Percentiles rank a stretch among this genome's conserved stretches.
Evolutionary conservation across 2,797 vertebrate genomes (phyloP).

Genomic region (Cirrhinus mrigala): DNA sequence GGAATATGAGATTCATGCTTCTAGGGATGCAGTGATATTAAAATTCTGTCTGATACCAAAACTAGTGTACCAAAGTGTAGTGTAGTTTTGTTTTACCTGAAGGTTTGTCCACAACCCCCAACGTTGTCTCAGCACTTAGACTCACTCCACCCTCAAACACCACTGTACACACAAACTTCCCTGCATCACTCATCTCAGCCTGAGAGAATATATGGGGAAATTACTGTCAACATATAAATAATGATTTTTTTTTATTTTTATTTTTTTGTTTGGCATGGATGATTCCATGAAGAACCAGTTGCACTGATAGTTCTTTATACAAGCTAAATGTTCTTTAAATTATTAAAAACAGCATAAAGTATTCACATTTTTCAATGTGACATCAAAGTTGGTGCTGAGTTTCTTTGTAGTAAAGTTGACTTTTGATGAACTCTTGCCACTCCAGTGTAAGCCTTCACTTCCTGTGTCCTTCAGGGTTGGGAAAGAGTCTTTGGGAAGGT

Average conservation of each 20-base stretch:
- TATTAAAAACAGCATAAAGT: neutral
- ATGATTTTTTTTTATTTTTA: too few species aligned
- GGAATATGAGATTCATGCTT: neutral
- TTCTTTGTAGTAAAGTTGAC: neutral
- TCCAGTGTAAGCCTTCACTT: constrained; percentile 17
- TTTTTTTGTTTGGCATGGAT: neutral
- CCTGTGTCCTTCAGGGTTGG: neutral
- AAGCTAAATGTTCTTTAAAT: neutral
- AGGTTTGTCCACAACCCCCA: neutral
- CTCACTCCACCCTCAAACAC: constrained; percentile 3
- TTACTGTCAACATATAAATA: neutral
- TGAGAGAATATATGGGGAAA: constrained; percentile 26
- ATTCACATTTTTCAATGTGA: constrained; percentile 18
- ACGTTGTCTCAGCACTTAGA: neutral
- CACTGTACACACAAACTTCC: constrained; percentile 53
- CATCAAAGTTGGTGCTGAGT: constrained; percentile 28
- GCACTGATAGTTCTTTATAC: neutral
- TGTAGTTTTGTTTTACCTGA: constrained; percentile 32
- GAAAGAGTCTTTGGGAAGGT: neutral
- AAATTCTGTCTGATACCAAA: neutral
- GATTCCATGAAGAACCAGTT: neutral
- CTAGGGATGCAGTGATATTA: neutral
- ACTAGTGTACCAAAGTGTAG: too few species aligned
- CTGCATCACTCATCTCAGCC: constrained; percentile 26
- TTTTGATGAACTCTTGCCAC: neutral